Base-by-base conservation (phyloP, 2,113 vertebrate species). In the Nipponia nippon region DNA sequence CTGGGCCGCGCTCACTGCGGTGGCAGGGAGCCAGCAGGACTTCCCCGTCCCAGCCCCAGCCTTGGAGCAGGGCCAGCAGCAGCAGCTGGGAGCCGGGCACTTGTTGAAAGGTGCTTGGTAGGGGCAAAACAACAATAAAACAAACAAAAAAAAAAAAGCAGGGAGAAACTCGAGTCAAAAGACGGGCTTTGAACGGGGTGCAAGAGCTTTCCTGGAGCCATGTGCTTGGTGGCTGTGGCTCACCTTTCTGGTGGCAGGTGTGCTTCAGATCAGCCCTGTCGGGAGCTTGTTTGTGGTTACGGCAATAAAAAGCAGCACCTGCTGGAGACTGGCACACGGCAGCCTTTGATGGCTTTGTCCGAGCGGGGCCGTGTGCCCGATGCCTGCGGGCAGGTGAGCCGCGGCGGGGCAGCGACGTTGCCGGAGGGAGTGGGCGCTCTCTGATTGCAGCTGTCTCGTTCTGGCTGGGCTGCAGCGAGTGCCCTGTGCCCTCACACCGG, bases 61-160 rank as follows among this genome's bases (percentile, higher is more conserved):
- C 95, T 95, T 98, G 98, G 98, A 98, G 87, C 55, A 22, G 89
- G 90, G 98, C 98, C 98, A 98, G 97, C 83, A 92, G 94, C 96
- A 98, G 98, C 98, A 98, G 98, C 98, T 98, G 98, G 98, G 98
- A 98, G 97, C 96, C 92, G 77, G 97, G 98, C 97, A 97, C 97
- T 98, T 98, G 97, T 97, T 97, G 97, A 98, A 98, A 98, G 97
- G 97, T 97, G 96, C 97, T 97, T 91, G 77, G 96, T 91, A 87
- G 93, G 97, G 95, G 96, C 90, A 95, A 96, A 98, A 90, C 95
- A 97, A 97, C 73, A 93, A 93, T 83, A 93, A 95, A 42, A 42
- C 13, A 42, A 38, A 42, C 13, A 42, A 56, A 76, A 36, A 34
- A 70, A 65, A 62, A 80, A 55, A 83, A 67, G 26, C 89, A 85